Percentiles rank a stretch among this genome's conserved stretches.
Conservation (phyloP, 92 coral and sea anemone species). For the Umimayanthus kanabou region DNA sequence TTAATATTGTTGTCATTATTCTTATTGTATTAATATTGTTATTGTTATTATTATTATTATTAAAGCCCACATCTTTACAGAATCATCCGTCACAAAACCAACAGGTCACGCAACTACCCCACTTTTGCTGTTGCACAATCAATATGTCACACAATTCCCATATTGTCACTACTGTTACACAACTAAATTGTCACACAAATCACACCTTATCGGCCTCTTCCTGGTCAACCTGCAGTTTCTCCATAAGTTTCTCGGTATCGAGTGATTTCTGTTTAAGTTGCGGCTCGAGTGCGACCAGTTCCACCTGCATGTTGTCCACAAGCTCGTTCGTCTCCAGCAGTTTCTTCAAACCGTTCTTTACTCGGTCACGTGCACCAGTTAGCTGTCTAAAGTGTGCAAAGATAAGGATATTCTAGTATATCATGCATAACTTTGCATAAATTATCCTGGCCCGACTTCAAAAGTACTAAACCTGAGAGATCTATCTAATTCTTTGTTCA, state of each 20-base stretch:
- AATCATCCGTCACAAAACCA: no score
- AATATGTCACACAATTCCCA: neutral
- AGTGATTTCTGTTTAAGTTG: slow-evolving; percentile 94
- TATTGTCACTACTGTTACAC: neutral
- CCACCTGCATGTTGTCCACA: slow-evolving; percentile 97
- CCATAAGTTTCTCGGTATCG: slow-evolving; percentile 98
- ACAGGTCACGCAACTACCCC: no score
- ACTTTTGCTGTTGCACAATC: neutral
- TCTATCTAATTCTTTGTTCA: no score
- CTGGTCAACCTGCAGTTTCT: slow-evolving; percentile 94
- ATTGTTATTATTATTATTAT: no score
- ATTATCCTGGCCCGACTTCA: no score
- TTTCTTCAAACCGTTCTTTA: slow-evolving; percentile 93
- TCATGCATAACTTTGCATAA: no score
- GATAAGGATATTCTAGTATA: neutral
- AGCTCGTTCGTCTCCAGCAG: slow-evolving; percentile 94
- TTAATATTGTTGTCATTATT: no score
- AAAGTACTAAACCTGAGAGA: no score
- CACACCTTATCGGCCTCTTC: slow-evolving; percentile 96
- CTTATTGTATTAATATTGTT: no score
- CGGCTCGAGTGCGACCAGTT: slow-evolving; percentile 93
- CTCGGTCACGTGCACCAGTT: slow-evolving; percentile 97
- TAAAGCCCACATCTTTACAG: no score
- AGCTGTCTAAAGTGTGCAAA: slow-evolving; percentile 65
- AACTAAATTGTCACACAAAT: neutral